A percentile compares a stretch with the other conserved stretches of the same genome.
phyloP scores from a whole-genome alignment of 2,888 invertebrate genomes.

The Agrotis puta region DNA sequence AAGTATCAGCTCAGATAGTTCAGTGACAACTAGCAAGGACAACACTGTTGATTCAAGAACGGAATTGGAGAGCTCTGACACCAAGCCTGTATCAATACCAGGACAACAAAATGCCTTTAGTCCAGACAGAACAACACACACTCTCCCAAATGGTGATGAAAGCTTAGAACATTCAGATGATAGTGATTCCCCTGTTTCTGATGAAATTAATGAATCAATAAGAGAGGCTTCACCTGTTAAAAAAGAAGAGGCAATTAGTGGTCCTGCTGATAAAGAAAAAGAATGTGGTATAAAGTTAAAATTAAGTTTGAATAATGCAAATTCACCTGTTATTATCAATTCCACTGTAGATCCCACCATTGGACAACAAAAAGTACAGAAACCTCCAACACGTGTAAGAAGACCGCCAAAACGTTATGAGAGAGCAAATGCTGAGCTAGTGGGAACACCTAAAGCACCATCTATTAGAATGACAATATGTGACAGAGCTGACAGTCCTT shows the following conservation, averaged over 20 bases:
- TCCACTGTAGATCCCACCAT: slow-evolving; percentile 88
- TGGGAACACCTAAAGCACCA: slow-evolving; percentile 76
- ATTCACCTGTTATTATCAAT: slow-evolving; percentile 88
- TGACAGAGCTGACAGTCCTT: slow-evolving; percentile 88
- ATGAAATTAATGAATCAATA: slow-evolving; percentile 71
- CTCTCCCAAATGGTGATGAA: slow-evolving; percentile 83
- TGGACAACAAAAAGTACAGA: slow-evolving; percentile 81
- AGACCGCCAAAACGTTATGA: slow-evolving; percentile 88
- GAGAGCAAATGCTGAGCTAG: slow-evolving; percentile 70
- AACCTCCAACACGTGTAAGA: slow-evolving; percentile 83
- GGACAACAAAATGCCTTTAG: slow-evolving; percentile 66
- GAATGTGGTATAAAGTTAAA: slow-evolving; percentile 88
- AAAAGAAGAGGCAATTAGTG: slow-evolving; percentile 69
- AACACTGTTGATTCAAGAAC: slow-evolving; percentile 77
- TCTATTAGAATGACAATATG: slow-evolving; percentile 89
- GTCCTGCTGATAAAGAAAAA: slow-evolving; percentile 79
- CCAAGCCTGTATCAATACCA: slow-evolving; percentile 73
- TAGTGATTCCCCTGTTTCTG: slow-evolving; percentile 78
- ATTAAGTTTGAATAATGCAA: slow-evolving; percentile 87
- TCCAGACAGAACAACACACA: slow-evolving; percentile 67
- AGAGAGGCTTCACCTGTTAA: slow-evolving; percentile 66
- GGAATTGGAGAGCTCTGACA: slow-evolving; percentile 76
- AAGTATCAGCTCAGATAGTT: slow-evolving; percentile 78
- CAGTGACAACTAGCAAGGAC: slow-evolving; percentile 75
- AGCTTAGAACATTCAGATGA: slow-evolving; percentile 80